A percentile compares a stretch with the other conserved stretches of the same genome.
These are phyloP conservation scores for Pangasius djambal DNA, from an alignment of 2,797 vertebrate species.

Conservation along the genomic window DNA sequence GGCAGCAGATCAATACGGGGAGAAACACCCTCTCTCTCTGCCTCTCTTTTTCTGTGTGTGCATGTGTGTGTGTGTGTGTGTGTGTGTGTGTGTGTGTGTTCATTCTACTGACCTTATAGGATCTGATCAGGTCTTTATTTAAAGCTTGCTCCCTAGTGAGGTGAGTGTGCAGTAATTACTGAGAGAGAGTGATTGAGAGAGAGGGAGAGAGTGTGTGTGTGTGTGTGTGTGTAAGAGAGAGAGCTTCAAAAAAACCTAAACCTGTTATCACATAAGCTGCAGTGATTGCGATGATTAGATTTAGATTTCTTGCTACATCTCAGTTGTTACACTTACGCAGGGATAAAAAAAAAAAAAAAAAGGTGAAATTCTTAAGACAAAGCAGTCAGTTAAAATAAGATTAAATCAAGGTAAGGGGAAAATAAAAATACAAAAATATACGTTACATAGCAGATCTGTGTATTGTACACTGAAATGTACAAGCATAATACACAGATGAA, in stretches of 20 bases:
- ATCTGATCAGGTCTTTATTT: conserved; percentile 62
- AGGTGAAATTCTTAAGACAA: no score
- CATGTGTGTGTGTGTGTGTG: conserved; percentile 25
- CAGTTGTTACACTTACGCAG: neutral
- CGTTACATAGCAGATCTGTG: neutral
- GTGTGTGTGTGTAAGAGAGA: conserved; percentile 10
- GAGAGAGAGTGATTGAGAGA: conserved; percentile 21
- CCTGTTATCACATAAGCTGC: neutral
- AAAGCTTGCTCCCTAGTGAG: conserved; percentile 49
- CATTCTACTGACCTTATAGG: conserved; percentile 54
- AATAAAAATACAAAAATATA: neutral
- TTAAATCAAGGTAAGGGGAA: neutral
- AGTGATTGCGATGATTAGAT: neutral
- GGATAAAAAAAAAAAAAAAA: no score
- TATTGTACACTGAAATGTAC: neutral
- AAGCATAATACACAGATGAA: neutral
- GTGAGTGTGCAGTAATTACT: conserved; percentile 45
- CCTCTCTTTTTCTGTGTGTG: conserved; percentile 57
- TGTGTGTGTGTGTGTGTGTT: conserved; percentile 31
- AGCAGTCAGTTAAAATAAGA: neutral
- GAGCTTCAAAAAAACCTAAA: neutral
- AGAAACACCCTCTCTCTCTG: conserved; percentile 30
- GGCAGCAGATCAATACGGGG: conserved; percentile 75
- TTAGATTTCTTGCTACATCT: conserved; percentile 2
- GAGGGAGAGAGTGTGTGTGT: neutral